Percentiles rank a stretch among this genome's conserved stretches.
These are phyloP conservation scores for Molossus alvarezi DNA, from an alignment of 2,797 vertebrate species.

Conservation along the genomic window DNA sequence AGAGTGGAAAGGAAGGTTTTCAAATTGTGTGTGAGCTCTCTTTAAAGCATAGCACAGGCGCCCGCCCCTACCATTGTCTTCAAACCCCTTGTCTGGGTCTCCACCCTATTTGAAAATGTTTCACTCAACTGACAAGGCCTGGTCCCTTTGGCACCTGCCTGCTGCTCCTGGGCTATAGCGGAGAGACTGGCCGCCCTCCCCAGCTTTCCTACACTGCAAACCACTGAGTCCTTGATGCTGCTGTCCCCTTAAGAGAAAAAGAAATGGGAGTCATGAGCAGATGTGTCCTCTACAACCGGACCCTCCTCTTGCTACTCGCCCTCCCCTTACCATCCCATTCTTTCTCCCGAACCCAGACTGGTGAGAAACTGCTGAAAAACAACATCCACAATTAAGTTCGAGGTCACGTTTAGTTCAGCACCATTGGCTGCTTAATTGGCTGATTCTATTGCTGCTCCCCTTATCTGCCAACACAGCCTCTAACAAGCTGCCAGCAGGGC, in stretches of 20 bases:
- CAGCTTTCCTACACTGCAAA: neutral
- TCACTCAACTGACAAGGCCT: neutral
- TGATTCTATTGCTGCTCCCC: conserved; percentile 87
- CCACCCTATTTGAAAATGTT: neutral
- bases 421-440: conserved; percentile 90
- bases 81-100: neutral
- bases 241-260: conserved; percentile 86
- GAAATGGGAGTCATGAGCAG: conserved; percentile 82
- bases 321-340: conserved; percentile 69
- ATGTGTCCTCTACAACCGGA: neutral
- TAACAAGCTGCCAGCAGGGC: conserved; percentile 88
- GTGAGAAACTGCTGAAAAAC: conserved; percentile 90
- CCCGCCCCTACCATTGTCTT: neutral
- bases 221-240: conserved; percentile 73
- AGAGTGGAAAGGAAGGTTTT: conserved; percentile 19
- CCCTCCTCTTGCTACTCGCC: conserved; percentile 29
- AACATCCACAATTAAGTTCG: conserved; percentile 88
- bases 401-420: conserved; percentile 91
- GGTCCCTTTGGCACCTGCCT: neutral
- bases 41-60: neutral
- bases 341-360: conserved; percentile 73
- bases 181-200: neutral
- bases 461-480: conserved; percentile 88
- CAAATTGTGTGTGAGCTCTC: neutral
- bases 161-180: neutral